Base-by-base conservation (phyloP, 2,888 invertebrate species). In the Drosophila paranaensis region DNA sequence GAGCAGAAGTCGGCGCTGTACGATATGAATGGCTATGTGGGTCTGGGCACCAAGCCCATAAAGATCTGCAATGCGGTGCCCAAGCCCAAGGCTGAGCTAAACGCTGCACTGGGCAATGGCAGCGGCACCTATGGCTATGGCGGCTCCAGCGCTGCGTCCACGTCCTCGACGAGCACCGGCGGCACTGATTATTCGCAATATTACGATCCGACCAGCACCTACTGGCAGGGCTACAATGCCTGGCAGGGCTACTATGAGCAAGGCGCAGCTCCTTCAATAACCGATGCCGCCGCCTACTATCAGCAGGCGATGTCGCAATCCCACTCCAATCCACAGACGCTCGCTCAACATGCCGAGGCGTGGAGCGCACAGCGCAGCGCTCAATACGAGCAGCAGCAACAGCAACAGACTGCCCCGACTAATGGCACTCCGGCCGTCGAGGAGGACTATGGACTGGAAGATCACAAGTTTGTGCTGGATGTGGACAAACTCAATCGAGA, bases 31-130 rank as follows among this genome's bases (percentile, higher is more conserved):
- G 98, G 98, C 2, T 98, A 96, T 90, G 95, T 96, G 61, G 98
- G 98, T 0, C 94, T 98, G 0, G 98, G 98, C 0, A 95, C 95
- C 0, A 98, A 97, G 91, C 96, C 97, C 1, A 93, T 98, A 50
- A 97, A 98, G 93, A 98, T 98, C 77, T 98, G 98, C 90, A 96
- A 97, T 77, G 98, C 98, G 4, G 97, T 98, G 3, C 98, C 98
- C 1, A 96, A 97, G 89, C 96, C 96, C 0, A 96, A 96, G 91
- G 94, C 95, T 6, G 93, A 94, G 40, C 85, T 93, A 2, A 78
- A 73, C 3, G 72, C 87, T 14, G 88, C 88, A 0, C 64, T 90
- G 5, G 90, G 91, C 6, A 86, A 93, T 0, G 68, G 89, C 25
- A 91, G 91, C 16, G 93, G 90, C 42, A 90, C 93, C 8, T 90